Conservation (phyloP, 2,888 invertebrate genomes). For the Amphipyra tragopoginis region DNA sequence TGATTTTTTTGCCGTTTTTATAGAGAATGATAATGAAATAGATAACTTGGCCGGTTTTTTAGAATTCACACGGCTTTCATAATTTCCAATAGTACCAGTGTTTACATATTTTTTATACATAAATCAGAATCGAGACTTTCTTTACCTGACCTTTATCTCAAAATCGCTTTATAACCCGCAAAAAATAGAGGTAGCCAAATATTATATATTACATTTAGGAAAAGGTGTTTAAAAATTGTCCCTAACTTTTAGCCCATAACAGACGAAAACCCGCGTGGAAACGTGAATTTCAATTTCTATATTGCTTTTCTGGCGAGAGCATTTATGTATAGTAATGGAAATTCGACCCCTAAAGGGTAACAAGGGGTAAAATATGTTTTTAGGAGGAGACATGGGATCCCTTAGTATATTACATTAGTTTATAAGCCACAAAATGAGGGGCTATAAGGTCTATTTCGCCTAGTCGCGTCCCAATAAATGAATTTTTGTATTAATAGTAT, state of each 20-base stretch:
- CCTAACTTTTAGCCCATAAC: conserved; percentile 33
- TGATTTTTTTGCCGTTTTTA: too few species aligned
- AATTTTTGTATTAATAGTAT: conserved; percentile 22
- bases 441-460: conserved; percentile 23
- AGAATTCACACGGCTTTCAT: too few species aligned
- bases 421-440: conserved; percentile 37
- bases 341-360: conserved; percentile 48
- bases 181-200: conserved; percentile 16
- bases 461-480: conserved; percentile 7
- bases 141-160: conserved; percentile 9
- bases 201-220: conserved; percentile 8
- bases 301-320: conserved; percentile 45
- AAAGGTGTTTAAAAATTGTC: conserved; percentile 27
- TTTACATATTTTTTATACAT: not conserved
- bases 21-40: too few species aligned
- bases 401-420: conserved; percentile 43
- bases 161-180: not conserved
- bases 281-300: conserved; percentile 56
- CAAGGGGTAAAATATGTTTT: conserved; percentile 56
- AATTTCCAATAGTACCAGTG: too few species aligned
- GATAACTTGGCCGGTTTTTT: too few species aligned
- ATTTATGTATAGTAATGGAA: conserved; percentile 54
- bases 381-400: conserved; percentile 22
- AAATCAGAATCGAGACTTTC: not conserved
- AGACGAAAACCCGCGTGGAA: conserved; percentile 27